Base-by-base conservation (phyloP, 1,140 invertebrate species). In the Diploscapter pachys region DNA sequence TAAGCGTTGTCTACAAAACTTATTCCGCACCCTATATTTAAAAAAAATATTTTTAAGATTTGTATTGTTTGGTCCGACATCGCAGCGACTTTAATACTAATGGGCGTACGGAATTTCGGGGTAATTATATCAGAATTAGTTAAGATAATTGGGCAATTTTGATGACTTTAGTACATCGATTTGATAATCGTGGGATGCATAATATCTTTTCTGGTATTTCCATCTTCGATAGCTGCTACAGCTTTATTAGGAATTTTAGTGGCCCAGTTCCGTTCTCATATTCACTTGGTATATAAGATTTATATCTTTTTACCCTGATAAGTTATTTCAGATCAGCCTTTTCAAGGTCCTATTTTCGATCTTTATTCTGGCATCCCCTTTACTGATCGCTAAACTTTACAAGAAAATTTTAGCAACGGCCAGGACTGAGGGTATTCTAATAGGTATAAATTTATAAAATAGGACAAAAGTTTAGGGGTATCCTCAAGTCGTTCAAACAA, bases 11-110 rank as follows among this genome's bases (percentile, higher is more conserved):
- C 9, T 11, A 9, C 57, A 9, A 59, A 13, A 11, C 13, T 59
- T 59, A 9, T 59, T 59, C 9, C 57, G 2, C 9, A 59, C 57
- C 9, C 57, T 59, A 2, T 9, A 67, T 73, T 73, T 71, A 11
- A n/a, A 52, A 48, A 75, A 31, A 0, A 31, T 31, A 31, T 31
- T 31, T 31, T 31, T 31, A 31, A 76, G 74, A 70, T 76, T 51
- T 83, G 82, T 61, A 73, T 83, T 55, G 31, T 79, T 11, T 83
- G 81, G 81, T 75, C 70, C n/a, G 76, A 83, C 75, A 66, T 82
- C 31, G 80, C 81, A 0, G 50, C 81, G n/a, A 84, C 82, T 13
- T 77, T 83, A 78, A 72, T 72, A 56, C 76, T 84, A 3, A 81
- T 84, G 53, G 82, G 81, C 2, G 82, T 68, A 55, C 63, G 59